Base-by-base conservation (phyloP, 2,113 vertebrate genomes). In the Sapayoa aenigma region DNA sequence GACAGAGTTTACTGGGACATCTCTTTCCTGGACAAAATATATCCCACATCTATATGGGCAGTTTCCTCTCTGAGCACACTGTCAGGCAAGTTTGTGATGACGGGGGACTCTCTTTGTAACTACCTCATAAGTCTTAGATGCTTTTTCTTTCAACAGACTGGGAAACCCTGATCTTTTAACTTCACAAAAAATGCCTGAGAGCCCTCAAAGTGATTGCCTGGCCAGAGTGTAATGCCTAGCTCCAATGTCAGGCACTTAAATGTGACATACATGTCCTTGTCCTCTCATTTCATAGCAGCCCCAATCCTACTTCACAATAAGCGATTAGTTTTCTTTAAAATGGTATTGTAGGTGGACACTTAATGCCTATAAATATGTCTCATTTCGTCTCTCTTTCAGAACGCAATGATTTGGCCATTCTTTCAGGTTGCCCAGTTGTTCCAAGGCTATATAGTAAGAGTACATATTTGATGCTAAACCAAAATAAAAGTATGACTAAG, bases 251-350 rank as follows among this genome's bases (percentile, higher is more conserved):
- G 37, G 8, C 60, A 50, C 20, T 87, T 33, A 50, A 37, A 59
- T 0, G 0, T 41, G 37, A 28, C 16, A 41, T 20, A 24, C 6
- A 1, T 30, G 30, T 72, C 42, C n/a, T 62, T 67, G 28, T 15
- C 21, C 41, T 50, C 16, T 69, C 33, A 60, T 88, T 82, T 82
- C 2, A 0, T 24, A 33, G 28, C n/a, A 39, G 10, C 15, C 12
- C 5, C 47, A 33, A 27, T 52, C 18, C 27, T 44, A 39, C 11
- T 56, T 81, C 37, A 28, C 11, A 71, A 62, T 6, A 5, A 79
- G 5, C 10, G 25, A 41, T 10, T 16, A 37, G 17, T 33, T 35
- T 49, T 85, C 20, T 72, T 50, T 4, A 4, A 41, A 73, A 60
- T 47, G 3, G 5, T 25, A 11, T 19, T 4, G 1, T 41, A 41